Evolutionary conservation across 2,797 vertebrate genomes (phyloP).

Genomic region (Squalus acanthias): DNA sequence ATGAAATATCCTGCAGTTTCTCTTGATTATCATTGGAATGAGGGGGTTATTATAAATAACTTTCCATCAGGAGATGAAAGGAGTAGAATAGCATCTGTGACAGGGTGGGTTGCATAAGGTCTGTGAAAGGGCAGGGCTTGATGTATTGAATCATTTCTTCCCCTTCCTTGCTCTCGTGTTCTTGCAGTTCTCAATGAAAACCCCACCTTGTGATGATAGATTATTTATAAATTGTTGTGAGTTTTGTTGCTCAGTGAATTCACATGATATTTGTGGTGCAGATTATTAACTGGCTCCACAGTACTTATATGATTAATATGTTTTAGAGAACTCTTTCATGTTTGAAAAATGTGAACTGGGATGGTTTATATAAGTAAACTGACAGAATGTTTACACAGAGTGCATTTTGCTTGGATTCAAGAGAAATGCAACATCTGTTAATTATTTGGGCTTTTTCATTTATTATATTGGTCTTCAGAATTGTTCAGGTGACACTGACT

Average conservation of each 20-base stretch:
- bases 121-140: background rate
- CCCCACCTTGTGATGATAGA: background rate
- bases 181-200: background rate
- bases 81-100: background rate
- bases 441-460: slow-evolving; percentile 7
- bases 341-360: background rate
- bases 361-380: background rate
- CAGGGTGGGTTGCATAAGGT: background rate
- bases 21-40: background rate
- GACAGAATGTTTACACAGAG: slow-evolving; percentile 2
- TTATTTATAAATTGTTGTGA: background rate
- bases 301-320: background rate
- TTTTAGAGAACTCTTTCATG: background rate
- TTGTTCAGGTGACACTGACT: background rate
- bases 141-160: slow-evolving; percentile 5
- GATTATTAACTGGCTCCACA: background rate
- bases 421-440: background rate
- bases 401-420: background rate
- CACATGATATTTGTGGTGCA: background rate
- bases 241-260: background rate
- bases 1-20: background rate
- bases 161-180: background rate
- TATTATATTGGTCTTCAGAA: background rate
- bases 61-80: background rate
- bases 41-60: background rate